Conservation (phyloP, 1,140 invertebrate species). For the Ylistrum balloti region DNA sequence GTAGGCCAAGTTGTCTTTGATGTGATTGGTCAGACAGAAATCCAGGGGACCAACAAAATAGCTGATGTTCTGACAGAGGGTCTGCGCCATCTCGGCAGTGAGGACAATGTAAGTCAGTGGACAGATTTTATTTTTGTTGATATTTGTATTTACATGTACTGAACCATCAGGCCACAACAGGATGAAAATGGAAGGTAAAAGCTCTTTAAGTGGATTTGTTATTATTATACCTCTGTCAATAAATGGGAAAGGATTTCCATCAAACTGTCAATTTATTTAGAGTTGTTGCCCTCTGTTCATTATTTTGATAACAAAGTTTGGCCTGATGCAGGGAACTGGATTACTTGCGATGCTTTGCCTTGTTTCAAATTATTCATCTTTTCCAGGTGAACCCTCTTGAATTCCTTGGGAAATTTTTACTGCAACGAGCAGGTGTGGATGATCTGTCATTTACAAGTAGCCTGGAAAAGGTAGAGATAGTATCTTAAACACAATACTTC, state of each 20-base stretch:
- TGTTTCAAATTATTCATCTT: slow-evolving; percentile 39
- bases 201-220: too few species aligned
- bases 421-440: slow-evolving; percentile 68
- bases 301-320: not conserved
- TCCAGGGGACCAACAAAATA: slow-evolving; percentile 72
- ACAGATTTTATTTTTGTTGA: too few species aligned
- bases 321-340: not conserved
- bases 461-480: slow-evolving; percentile 52
- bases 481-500: too few species aligned
- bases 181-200: too few species aligned
- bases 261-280: too few species aligned
- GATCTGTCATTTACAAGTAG: slow-evolving; percentile 64
- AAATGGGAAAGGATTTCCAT: too few species aligned
- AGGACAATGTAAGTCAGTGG: slow-evolving; percentile 71
- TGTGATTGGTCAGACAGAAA: slow-evolving; percentile 77
- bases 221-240: too few species aligned
- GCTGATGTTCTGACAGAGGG: slow-evolving; percentile 73
- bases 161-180: too few species aligned
- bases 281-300: not conserved
- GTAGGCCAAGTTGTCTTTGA: slow-evolving; percentile 80
- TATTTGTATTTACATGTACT: too few species aligned
- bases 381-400: slow-evolving; percentile 74
- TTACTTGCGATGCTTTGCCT: not conserved
- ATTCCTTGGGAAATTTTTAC: slow-evolving; percentile 75
- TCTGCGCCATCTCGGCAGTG: slow-evolving; percentile 68